Evolutionary conservation across 2,797 vertebrate species (phyloP), one percentile per base, ranked within the genome.

Genomic region (Luscinia megarhynchos): DNA sequence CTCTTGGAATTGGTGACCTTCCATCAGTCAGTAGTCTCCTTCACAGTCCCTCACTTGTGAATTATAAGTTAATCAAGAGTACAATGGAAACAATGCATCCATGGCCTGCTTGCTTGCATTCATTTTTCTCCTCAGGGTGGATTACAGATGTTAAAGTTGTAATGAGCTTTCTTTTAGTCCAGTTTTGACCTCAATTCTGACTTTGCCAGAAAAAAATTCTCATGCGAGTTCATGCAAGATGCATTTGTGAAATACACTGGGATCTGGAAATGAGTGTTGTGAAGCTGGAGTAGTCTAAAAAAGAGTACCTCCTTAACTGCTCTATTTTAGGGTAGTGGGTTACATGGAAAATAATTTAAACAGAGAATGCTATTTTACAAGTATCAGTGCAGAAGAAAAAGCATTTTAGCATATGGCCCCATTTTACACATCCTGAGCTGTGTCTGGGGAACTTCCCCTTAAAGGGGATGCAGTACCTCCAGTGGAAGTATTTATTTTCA

Each of bases 111-210:
- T 0, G 0, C 79, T 54, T 91, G 77, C 89, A 92, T 93, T 96
- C 89, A 94, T 88, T 77, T 95, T 53, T 86, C 66, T 96, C 96
- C 89, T 90, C 83, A 67, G 96, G 92, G 96, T 84, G 89, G 94
- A 97, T 96, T 96, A 96, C 0, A 80, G 85, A 93, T 95, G 95
- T 96, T 96, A 27, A 94, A 93, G 87, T 96, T 90, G 92, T 95
- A 96, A 97, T 94, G 95, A 96, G 95, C 91, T 97, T 96, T 96
- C 94, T 84, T 95, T 91, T 76, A 93, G 89, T 91, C 95, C 95
- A 96, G 85, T 91, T 95, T 84, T 96, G 94, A 97, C 94, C 87
- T 97, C 85, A 93, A 81, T 94, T 93, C 92, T 95, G 92, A 97
- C 94, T 97, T 94, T 87, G 93, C 40, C 80, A 90, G 80, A 51